Conservation (phyloP, 2,113 vertebrate genomes). For the Ramphastos sulfuratus region DNA sequence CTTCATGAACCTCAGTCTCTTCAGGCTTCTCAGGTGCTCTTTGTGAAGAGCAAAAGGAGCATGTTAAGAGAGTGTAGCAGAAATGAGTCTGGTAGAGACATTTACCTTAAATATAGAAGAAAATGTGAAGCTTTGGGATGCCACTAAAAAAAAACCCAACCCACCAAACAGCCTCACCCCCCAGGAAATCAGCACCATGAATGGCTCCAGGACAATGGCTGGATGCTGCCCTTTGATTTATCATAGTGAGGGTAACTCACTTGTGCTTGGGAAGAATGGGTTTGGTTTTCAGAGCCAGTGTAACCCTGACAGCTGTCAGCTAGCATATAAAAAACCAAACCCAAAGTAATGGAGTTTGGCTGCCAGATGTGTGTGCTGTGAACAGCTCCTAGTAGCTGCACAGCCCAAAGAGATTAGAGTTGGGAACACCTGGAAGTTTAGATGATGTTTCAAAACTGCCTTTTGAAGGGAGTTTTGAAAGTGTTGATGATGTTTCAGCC, state of each 20-base stretch:
- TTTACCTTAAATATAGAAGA: neutral
- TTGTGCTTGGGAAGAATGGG: neutral
- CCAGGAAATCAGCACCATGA: neutral
- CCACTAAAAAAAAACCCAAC: neutral
- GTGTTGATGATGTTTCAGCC: too few relatives aligned
- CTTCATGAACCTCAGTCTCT: neutral
- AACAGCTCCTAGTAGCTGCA: neutral
- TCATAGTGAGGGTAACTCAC: neutral
- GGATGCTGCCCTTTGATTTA: neutral
- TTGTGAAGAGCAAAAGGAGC: neutral
- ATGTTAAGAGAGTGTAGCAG: neutral
- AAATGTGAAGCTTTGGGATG: neutral
- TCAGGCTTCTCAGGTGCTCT: neutral
- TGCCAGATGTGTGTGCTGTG: neutral
- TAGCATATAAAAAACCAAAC: neutral
- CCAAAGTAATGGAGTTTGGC: neutral
- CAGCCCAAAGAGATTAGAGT: neutral
- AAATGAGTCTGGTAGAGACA: neutral
- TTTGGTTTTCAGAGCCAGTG: conserved; percentile 3
- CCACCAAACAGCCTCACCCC: neutral
- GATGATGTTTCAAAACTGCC: neutral
- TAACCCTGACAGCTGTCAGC: neutral
- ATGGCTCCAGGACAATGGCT: conserved; percentile 10
- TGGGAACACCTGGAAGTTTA: neutral
- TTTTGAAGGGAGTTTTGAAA: too few relatives aligned